Evolutionary conservation across 2,888 invertebrate genomes (phyloP), one percentile per base, ranked within the genome.

Genomic region (Netelia virgata): DNA sequence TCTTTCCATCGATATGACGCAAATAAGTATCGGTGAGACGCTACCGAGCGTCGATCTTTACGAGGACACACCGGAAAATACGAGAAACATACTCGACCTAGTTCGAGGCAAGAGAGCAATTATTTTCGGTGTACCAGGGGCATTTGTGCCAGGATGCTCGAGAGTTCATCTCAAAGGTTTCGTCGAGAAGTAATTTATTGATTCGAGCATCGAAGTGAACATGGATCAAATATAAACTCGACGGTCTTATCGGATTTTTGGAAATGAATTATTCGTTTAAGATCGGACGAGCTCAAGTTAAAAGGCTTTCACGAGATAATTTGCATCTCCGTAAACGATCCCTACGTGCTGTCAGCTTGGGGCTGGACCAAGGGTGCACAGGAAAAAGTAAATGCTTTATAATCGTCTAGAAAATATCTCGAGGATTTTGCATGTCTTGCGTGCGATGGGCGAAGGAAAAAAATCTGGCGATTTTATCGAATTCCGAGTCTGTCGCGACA

Each of bases 291-390:
- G 18, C 88, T 95, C 75, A 94, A 93, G 83, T 89, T 88, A 0
- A 94, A 94, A 80, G 95, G 95, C 8, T 92, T 94, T 20, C 89
- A 92, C 1, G 94, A 94, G 63, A 92, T 95, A 6, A 92, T 92
- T 79, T 95, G 95, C 89, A 91, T 95, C 2, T 90, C 94, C 47
- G 94, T 95, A 64, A 95, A 95, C 88, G 95, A 95, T 88, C 94
- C 95, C 0, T 95, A 94, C 89, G 95, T 95, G 1, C 94, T 94
- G 93, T 93, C 90, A 10, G 95, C 94, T 1, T 95, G 95, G 94
- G 94, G 94, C 3, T 89, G 93, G 83, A 86, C 87, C 5, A 92
- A 93, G 72, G 89, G 91, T 18, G 90, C 94, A 1, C 87, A 87
- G 9, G 94, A 93, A 66, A 95, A 94, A 91, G 94, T 94, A 87